Evolutionary conservation across 1,140 invertebrate genomes (phyloP).

Genomic region (Zaprionus taronus): DNA sequence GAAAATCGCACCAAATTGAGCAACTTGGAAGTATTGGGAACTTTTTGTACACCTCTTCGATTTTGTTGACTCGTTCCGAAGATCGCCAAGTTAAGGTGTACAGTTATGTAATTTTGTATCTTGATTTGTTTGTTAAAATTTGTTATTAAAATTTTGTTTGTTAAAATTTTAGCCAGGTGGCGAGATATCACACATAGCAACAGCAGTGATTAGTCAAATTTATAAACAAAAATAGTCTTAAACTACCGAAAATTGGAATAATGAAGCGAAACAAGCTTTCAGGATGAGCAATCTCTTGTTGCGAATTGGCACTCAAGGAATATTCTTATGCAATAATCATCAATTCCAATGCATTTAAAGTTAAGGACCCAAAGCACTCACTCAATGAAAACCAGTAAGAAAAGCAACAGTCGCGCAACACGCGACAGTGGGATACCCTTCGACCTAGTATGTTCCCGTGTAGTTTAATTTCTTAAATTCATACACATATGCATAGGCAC

Average conservation of each 20-base stretch:
- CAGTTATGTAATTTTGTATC: too few relatives aligned
- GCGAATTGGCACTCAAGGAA: not conserved
- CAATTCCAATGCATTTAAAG: slow-evolving; percentile 66
- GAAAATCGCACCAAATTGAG: not conserved
- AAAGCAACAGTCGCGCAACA: too few relatives aligned
- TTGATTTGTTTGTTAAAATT: slow-evolving; percentile 10
- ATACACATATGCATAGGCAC: too few relatives aligned
- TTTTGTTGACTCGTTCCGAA: too few relatives aligned
- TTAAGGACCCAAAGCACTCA: slow-evolving; percentile 77
- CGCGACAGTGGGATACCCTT: too few relatives aligned
- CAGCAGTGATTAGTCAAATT: not conserved
- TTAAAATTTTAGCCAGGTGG: slow-evolving; percentile 52
- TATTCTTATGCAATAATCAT: slow-evolving; percentile 62
- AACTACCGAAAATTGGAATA: not conserved
- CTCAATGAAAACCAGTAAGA: slow-evolving; percentile 81
- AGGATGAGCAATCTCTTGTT: slow-evolving; percentile 6
- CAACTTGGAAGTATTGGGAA: too few relatives aligned
- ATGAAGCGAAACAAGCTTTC: slow-evolving; percentile 57
- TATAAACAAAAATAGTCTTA: not conserved
- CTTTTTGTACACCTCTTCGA: too few relatives aligned
- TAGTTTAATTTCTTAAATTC: too few relatives aligned
- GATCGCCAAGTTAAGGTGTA: too few relatives aligned
- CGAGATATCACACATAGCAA: slow-evolving; percentile 3
- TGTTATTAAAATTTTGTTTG: not conserved
- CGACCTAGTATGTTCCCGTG: too few relatives aligned